Conservation (phyloP, 2,113 vertebrate species). For the Centrocercus urophasianus region DNA sequence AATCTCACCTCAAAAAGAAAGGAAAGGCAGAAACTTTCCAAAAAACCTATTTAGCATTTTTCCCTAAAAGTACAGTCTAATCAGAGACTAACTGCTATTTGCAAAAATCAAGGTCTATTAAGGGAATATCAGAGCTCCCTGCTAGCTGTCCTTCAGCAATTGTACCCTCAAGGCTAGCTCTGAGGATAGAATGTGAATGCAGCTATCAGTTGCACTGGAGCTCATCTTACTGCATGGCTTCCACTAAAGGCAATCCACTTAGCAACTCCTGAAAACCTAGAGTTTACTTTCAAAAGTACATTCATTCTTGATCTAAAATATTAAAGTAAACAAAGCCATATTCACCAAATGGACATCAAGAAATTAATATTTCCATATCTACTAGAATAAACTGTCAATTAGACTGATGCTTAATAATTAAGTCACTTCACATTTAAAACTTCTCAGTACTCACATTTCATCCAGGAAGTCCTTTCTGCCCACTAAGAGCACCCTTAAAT, state of each 20-base stretch:
- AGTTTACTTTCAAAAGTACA: background rate
- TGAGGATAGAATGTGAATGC: background rate
- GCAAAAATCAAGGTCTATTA: accelerated
- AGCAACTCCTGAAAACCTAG: accelerated
- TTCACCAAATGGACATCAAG: background rate
- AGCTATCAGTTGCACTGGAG: background rate
- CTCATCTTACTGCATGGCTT: background rate
- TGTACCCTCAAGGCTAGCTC: background rate
- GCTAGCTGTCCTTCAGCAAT: accelerated
- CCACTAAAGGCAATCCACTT: background rate
- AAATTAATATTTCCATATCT: background rate
- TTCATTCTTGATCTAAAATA: background rate
- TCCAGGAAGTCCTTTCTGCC: background rate
- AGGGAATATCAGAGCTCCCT: accelerated
- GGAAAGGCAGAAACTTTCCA: accelerated
- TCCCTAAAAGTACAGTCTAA: accelerated
- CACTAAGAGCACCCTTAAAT: background rate
- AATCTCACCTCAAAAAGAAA: background rate
- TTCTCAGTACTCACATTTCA: background rate
- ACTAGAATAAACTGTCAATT: background rate
- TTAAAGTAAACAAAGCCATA: background rate
- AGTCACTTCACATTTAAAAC: background rate
- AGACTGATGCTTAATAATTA: background rate
- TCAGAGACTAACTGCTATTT: accelerated
- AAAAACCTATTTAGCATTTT: background rate